phyloP scores from a whole-genome alignment of 2,888 invertebrate genomes.

The Clistopyga incitator region DNA sequence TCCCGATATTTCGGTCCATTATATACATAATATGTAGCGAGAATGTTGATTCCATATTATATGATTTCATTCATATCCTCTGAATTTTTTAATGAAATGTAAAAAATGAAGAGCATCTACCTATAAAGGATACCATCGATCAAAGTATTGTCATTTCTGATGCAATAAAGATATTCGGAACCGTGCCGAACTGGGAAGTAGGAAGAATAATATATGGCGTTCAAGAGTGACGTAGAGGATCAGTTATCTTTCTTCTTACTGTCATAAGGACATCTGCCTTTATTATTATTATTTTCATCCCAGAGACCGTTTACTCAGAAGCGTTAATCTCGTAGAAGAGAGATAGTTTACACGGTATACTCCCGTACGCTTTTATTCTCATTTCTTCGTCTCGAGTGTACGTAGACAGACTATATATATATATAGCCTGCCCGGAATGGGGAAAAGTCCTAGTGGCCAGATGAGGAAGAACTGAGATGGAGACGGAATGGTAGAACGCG shows the following conservation, averaged over 20 bases:
- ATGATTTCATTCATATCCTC: not conserved
- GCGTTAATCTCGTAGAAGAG: constrained; percentile 21
- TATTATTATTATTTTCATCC: constrained; percentile 11
- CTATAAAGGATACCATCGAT: not conserved
- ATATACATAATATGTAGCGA: not conserved
- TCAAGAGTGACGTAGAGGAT: not conserved
- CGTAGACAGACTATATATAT: constrained; percentile 8
- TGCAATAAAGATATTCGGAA: not conserved
- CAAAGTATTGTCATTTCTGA: not conserved
- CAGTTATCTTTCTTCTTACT: constrained; percentile 11
- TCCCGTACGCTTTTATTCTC: constrained; percentile 6
- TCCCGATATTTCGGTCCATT: not conserved
- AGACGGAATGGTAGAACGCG: constrained; percentile 34
- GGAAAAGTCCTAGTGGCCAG: constrained; percentile 15
- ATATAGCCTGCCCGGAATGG: not conserved
- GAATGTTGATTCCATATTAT: not conserved
- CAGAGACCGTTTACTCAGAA: constrained; percentile 5
- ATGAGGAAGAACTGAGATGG: constrained; percentile 39
- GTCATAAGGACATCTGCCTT: constrained; percentile 3
- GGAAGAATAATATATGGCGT: not conserved
- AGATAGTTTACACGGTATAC: constrained; percentile 1
- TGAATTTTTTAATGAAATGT: not conserved
- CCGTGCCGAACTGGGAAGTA: not conserved
- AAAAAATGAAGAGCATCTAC: not conserved
- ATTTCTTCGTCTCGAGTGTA: constrained; percentile 1